A percentile compares a stretch with the other conserved stretches of the same genome.
Conservation (phyloP, 2,888 invertebrate species). For the Opisthograptis luteolata region DNA sequence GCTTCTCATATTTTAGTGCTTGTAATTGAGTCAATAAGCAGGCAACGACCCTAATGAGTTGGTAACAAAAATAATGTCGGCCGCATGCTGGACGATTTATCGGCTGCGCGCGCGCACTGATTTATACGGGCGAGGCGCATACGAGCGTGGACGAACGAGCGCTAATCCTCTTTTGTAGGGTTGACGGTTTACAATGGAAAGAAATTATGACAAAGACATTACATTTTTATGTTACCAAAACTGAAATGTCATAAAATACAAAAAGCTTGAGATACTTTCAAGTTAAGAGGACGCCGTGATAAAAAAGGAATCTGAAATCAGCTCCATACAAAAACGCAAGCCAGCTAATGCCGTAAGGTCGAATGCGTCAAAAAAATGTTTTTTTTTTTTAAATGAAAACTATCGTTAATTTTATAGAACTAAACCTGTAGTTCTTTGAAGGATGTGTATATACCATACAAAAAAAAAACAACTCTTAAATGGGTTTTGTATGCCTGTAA, state of each 20-base stretch:
- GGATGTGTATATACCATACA: too few species aligned
- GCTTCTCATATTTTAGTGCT: conserved; percentile 67
- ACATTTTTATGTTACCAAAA: not conserved
- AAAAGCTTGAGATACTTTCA: too few species aligned
- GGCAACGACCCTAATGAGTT: conserved; percentile 83
- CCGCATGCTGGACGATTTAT: conserved; percentile 80
- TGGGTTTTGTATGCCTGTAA: too few species aligned
- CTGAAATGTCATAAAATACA: not conserved
- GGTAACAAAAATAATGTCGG: conserved; percentile 81
- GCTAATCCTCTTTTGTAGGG: conserved; percentile 74
- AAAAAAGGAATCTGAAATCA: too few species aligned
- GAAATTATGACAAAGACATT: not conserved
- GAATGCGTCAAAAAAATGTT: too few species aligned
- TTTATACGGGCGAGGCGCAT: conserved; percentile 71
- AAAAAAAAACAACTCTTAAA: too few species aligned
- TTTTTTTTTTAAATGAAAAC: too few species aligned
- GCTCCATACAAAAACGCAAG: too few species aligned
- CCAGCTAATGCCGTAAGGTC: too few species aligned
- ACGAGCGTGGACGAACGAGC: conserved; percentile 57
- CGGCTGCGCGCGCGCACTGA: conserved; percentile 76
- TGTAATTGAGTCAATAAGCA: conserved; percentile 79
- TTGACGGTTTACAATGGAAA: conserved; percentile 53
- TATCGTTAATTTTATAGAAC: too few species aligned
- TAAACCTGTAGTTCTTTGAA: too few species aligned
- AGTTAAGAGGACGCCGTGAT: too few species aligned